Evolutionary conservation across 2,797 vertebrate genomes (phyloP).

Genomic region (Morus bassanus): DNA sequence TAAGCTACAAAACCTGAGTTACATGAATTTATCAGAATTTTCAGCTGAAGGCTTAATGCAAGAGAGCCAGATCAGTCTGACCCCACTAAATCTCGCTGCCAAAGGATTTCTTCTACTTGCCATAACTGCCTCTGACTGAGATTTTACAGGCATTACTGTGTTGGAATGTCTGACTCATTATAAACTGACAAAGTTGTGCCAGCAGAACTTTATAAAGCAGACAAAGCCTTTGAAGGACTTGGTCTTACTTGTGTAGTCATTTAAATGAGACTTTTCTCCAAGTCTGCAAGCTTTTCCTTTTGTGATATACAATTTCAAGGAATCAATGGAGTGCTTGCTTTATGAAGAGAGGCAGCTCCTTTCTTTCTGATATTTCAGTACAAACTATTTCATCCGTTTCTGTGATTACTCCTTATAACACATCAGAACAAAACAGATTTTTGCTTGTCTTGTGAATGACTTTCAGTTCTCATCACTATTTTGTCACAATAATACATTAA

Average conservation of each 20-base stretch:
- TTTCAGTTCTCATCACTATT: neutral
- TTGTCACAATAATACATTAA: neutral
- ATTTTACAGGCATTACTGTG: neutral
- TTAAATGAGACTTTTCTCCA: neutral
- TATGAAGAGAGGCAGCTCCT: neutral
- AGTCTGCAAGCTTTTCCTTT: slow-evolving; percentile 18
- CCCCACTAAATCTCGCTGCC: neutral
- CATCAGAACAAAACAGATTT: slow-evolving; percentile 3
- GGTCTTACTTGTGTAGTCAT: neutral
- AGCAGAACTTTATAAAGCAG: neutral
- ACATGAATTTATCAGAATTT: neutral
- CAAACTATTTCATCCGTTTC: neutral
- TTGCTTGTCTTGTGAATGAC: neutral
- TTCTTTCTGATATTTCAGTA: slow-evolving; percentile 20
- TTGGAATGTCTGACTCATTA: neutral
- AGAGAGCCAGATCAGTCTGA: neutral
- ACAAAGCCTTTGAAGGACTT: neutral
- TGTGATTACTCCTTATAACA: neutral
- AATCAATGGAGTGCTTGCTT: neutral
- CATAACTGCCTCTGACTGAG: neutral
- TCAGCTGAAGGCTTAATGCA: neutral
- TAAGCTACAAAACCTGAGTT: neutral
- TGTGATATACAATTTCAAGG: slow-evolving; percentile 18
- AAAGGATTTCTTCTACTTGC: neutral
- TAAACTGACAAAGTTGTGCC: neutral